Evolutionary conservation across 2,888 invertebrate species (phyloP).

Genomic region (Ganaspis brasiliensis): DNA sequence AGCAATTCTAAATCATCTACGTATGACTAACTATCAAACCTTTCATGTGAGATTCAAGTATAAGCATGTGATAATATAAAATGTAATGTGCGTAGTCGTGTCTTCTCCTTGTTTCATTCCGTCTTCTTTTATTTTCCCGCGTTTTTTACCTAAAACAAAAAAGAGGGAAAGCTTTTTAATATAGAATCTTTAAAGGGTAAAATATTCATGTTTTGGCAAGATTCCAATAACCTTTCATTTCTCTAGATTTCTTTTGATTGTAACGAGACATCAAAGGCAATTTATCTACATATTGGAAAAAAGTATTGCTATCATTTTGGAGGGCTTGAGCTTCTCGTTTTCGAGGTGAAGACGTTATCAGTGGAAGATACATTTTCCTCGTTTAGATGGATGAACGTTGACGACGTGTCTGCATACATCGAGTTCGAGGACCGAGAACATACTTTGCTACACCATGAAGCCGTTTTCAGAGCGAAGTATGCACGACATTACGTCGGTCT

Average conservation of each 20-base stretch:
- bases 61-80: no score
- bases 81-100: no score
- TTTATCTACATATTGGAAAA: conserved; percentile 15
- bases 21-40: no score
- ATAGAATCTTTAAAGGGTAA: no score
- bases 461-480: conserved; percentile 29
- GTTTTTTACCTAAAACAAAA: no score
- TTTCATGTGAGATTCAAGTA: no score
- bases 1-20: no score
- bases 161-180: no score
- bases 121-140: no score
- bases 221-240: neutral
- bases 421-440: conserved; percentile 57
- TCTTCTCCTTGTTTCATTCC: no score
- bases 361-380: conserved; percentile 34
- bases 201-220: neutral
- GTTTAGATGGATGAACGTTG: conserved; percentile 60
- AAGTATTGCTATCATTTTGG: neutral
- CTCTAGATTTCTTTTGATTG: neutral
- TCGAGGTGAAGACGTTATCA: conserved; percentile 14
- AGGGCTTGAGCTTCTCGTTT: neutral
- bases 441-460: conserved; percentile 50
- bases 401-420: conserved; percentile 57
- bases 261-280: conserved; percentile 7
- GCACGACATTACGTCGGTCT: conserved; percentile 36